These are phyloP conservation scores for Bembecia ichneumoniformis DNA, from an alignment of 2,888 invertebrate genomes.

Conservation along the genomic window DNA sequence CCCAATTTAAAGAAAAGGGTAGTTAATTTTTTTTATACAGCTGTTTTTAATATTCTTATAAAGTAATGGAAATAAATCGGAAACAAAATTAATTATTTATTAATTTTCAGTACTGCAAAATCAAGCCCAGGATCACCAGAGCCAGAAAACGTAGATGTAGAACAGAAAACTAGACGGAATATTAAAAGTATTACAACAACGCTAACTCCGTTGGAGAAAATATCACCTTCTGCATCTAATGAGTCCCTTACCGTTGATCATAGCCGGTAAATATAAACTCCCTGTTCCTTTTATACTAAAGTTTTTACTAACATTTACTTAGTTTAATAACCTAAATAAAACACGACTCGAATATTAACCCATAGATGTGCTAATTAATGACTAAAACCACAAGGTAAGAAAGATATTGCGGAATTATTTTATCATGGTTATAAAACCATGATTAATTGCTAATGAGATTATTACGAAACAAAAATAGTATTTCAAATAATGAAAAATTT, in stretches of 20 bases:
- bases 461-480: too few relatives aligned
- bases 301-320: too few relatives aligned
- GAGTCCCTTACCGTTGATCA: slow-evolving; percentile 87
- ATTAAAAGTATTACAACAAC: slow-evolving; percentile 46
- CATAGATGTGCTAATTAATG: too few relatives aligned
- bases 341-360: too few relatives aligned
- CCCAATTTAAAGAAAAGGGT: too few relatives aligned
- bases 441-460: too few relatives aligned
- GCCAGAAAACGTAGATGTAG: slow-evolving; percentile 27
- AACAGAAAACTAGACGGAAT: slow-evolving; percentile 41
- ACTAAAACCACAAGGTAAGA: too few relatives aligned
- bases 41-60: slow-evolving; percentile 3
- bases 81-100: slow-evolving; percentile 4
- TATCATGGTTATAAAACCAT: too few relatives aligned
- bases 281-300: too few relatives aligned
- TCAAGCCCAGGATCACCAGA: slow-evolving; percentile 78
- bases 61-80: slow-evolving; percentile 6
- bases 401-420: too few relatives aligned
- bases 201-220: slow-evolving; percentile 62
- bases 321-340: too few relatives aligned
- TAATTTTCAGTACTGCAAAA: slow-evolving; percentile 64
- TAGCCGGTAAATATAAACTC: slow-evolving; percentile 49
- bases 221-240: slow-evolving; percentile 84
- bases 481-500: too few relatives aligned
- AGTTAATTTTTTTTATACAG: slow-evolving; percentile 3